Evolutionary conservation across 2,797 vertebrate species (phyloP).

Genomic region (Melanotaenia nigrans): DNA sequence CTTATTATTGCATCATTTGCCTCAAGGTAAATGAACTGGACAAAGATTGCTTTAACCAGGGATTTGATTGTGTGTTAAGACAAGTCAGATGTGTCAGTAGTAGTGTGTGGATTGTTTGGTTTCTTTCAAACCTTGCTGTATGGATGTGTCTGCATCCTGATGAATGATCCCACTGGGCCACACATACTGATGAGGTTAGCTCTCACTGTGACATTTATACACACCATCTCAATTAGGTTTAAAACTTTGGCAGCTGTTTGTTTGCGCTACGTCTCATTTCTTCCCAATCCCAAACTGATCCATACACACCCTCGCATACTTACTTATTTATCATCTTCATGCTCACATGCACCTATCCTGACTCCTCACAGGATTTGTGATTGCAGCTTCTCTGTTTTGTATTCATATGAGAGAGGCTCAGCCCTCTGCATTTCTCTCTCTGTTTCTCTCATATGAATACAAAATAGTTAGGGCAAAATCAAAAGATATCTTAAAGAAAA

Average conservation of each 20-base stretch:
- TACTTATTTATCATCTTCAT: slow-evolving; percentile 65
- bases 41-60: slow-evolving; percentile 15
- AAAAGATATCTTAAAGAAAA: slow-evolving; percentile 50
- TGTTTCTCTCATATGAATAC: slow-evolving; percentile 73
- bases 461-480: slow-evolving; percentile 66
- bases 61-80: slow-evolving; percentile 18
- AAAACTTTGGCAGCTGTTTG: slow-evolving; percentile 13
- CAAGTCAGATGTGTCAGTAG: background rate
- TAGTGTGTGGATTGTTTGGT: slow-evolving; percentile 11
- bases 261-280: slow-evolving; percentile 23
- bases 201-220: slow-evolving; percentile 30
- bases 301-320: slow-evolving; percentile 26
- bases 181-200: slow-evolving; percentile 33
- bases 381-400: slow-evolving; percentile 69
- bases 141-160: slow-evolving; percentile 39
- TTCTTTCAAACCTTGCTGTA: slow-evolving; percentile 27
- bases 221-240: slow-evolving; percentile 44
- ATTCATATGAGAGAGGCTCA: slow-evolving; percentile 59
- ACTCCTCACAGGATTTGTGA: slow-evolving; percentile 65
- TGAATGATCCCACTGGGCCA: slow-evolving; percentile 49
- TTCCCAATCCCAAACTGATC: slow-evolving; percentile 29
- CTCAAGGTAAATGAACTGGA: slow-evolving; percentile 9
- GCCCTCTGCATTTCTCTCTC: slow-evolving; percentile 52
- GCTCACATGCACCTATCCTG: slow-evolving; percentile 52
- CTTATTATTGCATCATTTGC: slow-evolving; percentile 54